Base-by-base conservation (phyloP, 1,140 invertebrate genomes). In the Leptinotarsa texana region DNA sequence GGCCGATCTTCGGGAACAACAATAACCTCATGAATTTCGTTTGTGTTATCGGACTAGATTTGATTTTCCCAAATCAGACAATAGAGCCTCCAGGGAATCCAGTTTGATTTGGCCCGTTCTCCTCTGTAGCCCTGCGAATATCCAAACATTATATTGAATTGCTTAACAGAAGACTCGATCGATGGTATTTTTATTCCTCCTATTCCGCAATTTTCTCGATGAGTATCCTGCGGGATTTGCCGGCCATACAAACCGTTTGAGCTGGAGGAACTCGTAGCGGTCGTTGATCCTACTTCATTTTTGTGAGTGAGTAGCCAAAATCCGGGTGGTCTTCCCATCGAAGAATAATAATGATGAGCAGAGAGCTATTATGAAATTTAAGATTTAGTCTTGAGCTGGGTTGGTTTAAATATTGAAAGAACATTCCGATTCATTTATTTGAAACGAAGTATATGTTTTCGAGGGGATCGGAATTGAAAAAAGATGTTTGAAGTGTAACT, bases 21-120 rank as follows among this genome's bases (percentile, higher is more conserved):
- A 57, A 57, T 57, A 57, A 17, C 51, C n/a, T 18, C 51, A 57
- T 57, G 17, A 57, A 57, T 57, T 57, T 57, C 51, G n/a, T 57
- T 18, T 57, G 51, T 15, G n/a, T n/a, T 57, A 57, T 57, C 51
- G 15, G 51, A 18, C 51, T 57, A 57, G 51, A 57, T 57, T 57
- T 57, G 51, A 57, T 57, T 57, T 57, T 18, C 51, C 51, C 13
- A 18, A 57, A 57, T 57, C 51, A 57, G n/a, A 57, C 51, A 57
- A 57, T 57, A 57, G 13, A 57, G 17, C 51, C 51, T 15, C 5
- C 33, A 18, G 51, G 51, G 51, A 57, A 15, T 4, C n/a, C 51
- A 57, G 15, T 57, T 57, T 57, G 51, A 57, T 57, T 57, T 18
- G 4, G 51, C 13, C n/a, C 51, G 17, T 57, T 57, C 13, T 17